Evolutionary conservation across 2,888 invertebrate species (phyloP), one percentile per base, ranked within the genome.

Genomic region (Epicampocera succincta): DNA sequence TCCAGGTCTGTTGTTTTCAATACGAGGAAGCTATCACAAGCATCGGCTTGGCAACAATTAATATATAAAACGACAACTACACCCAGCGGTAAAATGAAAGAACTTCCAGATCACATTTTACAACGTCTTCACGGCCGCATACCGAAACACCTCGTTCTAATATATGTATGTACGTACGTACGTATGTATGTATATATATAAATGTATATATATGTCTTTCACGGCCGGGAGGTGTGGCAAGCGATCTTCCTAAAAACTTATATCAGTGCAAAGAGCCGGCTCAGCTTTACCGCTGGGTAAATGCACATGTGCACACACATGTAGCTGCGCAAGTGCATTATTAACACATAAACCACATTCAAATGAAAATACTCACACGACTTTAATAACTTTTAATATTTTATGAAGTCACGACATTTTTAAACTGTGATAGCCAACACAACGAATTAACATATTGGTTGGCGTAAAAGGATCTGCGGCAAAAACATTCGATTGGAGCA

Each of bases 391-490:
- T 77, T 81, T 73, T 46, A 63, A 75, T 56, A 73, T 73, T 81
- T 81, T 77, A 77, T 74, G 58, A 73, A 81, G 81, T 77, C 77
- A 81, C 77, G 76, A 77, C 77, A 81, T 73, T 81, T 77, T 56
- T n/a, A 56, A 68, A 66, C 60, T 38, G 60, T 42, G 48, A 61
- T 17, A 61, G 52, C 44, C 60, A 54, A 33, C 40, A 56, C 44
- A 65, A 50, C 19, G 54, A 54, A 61, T 46, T 65, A 25, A 58
- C 44, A 50, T 33, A 15, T 38, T 9, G 38, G 42, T 42, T 52
- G 54, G n/a, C 21, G 12, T 66, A 12, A 58, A 65, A 60, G 33
- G 44, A 75, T 33, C 11, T 29, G 38, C 52, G 15, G 2, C 4
- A 44, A 54, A 50, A 52, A 21, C 46, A 13, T 63, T 66, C 38